A percentile compares a stretch with the other conserved stretches of the same genome.
Evolutionary conservation across 2,888 invertebrate genomes (phyloP).

Genomic region (Dicyrtoma fusca): DNA sequence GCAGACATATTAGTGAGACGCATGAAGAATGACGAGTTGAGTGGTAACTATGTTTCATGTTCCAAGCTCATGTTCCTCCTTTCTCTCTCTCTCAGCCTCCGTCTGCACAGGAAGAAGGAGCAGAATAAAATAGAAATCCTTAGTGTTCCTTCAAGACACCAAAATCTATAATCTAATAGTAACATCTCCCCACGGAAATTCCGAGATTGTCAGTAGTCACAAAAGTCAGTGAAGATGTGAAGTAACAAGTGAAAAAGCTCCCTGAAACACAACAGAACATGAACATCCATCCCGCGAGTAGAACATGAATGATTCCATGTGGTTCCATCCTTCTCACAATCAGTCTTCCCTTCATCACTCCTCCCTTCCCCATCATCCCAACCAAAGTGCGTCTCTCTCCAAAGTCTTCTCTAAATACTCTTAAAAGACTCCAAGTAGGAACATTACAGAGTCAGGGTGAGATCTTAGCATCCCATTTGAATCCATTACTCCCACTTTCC

Average conservation of each 20-base stretch:
- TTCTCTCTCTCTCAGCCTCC: background rate
- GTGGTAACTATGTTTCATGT: background rate
- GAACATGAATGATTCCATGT: too few species aligned
- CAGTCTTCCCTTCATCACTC: too few species aligned
- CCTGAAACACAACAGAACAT: background rate
- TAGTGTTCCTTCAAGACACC: background rate
- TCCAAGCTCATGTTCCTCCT: background rate
- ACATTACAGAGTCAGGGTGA: background rate
- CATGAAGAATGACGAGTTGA: too few species aligned
- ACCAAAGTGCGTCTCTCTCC: too few species aligned
- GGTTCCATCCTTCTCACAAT: too few species aligned
- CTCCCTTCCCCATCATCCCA: too few species aligned
- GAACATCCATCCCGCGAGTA: too few species aligned
- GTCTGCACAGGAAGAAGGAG: background rate
- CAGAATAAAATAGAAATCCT: too few species aligned
- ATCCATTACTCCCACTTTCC: background rate
- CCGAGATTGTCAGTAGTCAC: constrained; percentile 8
- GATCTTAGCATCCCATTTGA: background rate
- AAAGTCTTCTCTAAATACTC: too few species aligned
- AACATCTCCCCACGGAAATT: constrained; percentile 7
- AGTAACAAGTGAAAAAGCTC: background rate
- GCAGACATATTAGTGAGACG: background rate
- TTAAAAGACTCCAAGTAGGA: too few species aligned
- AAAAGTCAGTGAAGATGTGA: background rate
- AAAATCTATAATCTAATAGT: constrained; percentile 11